Evolutionary conservation across 92 coral and sea anemone genomes (phyloP), one percentile per base, ranked within the genome.

Genomic region (Zoanthus gigantus): DNA sequence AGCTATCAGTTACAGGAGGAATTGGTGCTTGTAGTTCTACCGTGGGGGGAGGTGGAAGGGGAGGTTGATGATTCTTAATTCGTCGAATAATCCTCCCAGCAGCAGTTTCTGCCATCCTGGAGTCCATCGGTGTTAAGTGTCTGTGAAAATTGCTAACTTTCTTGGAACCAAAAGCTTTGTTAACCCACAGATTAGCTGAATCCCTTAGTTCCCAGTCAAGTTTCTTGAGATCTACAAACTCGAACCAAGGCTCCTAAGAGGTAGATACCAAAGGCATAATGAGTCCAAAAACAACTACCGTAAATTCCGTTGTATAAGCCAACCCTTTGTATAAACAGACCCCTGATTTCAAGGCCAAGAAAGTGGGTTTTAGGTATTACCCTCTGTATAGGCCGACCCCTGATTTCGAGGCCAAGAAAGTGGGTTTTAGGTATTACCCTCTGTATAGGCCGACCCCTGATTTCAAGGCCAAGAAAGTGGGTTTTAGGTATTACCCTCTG

Each of bases 161-260:
- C 74, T 87, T 91, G 14, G 88, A 81, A 65, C 98, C 98, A 86
- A 89, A 90, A 7, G 94, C 92, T 48, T 91, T 90, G 75, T 87
- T 95, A 88, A 94, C 86, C 98, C 98, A 97, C 77, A 84, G 90
- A 16, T 93, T 93, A 0, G 91, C 94, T 63, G 95, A 91, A 77
- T 90, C 97, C 48, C 92, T 92, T 68, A 97, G 65, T 67, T 97
- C 98, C 97, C 95, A 86, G 71, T 95, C 99, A 83, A 97, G 94
- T 90, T 90, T 95, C 72, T 88, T 96, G 71, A 86, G 6, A 72
- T 95, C 95, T 13, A 95, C 89, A 60, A 92, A 88, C 66, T 97
- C 99, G 57, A 58, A 30, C 99, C 99, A 97, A 3, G 95, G 93
- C 32, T 85, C 91, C 99, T 97, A 72, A 28, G 46, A 53, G 7